phyloP scores from a whole-genome alignment of 2,888 invertebrate genomes.

The Xiphydria camelus region DNA sequence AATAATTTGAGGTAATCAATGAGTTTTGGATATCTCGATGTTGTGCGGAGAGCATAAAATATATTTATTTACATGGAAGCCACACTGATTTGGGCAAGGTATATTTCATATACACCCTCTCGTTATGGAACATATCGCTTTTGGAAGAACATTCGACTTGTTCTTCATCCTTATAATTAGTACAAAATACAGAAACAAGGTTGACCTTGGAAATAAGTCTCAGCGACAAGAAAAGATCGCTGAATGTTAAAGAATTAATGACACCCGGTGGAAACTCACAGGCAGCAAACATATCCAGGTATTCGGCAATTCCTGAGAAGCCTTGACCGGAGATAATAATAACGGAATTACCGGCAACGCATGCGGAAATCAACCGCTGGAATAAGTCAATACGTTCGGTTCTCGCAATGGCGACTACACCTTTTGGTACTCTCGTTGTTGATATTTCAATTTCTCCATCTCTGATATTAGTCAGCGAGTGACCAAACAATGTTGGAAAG shows the following conservation, averaged over 20 bases:
- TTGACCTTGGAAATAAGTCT: conserved; percentile 13
- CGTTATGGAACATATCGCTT: conserved; percentile 8
- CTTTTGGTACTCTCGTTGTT: conserved; percentile 22
- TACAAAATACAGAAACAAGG: too few species aligned
- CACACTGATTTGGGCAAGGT: conserved; percentile 25
- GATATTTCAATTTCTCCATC: conserved; percentile 24
- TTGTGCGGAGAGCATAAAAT: too few species aligned
- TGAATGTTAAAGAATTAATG: conserved; percentile 21
- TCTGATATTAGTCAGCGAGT: conserved; percentile 19
- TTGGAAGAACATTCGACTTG: conserved; percentile 17
- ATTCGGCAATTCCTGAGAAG: conserved; percentile 17
- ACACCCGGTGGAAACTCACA: conserved; percentile 28
- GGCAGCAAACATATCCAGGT: conserved; percentile 22
- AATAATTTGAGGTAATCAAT: too few species aligned
- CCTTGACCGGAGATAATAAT: conserved; percentile 13
- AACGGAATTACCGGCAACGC: conserved; percentile 25
- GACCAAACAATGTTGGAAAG: conserved; percentile 16
- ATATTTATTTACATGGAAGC: conserved; percentile 22
- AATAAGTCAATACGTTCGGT: conserved; percentile 16
- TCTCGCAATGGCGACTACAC: conserved; percentile 18
- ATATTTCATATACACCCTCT: conserved; percentile 21
- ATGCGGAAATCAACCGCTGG: conserved; percentile 18
- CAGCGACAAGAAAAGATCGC: conserved; percentile 13
- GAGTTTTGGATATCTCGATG: too few species aligned
- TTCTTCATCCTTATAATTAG: too few species aligned